Base-by-base conservation (phyloP, 1,140 invertebrate species). In the Drosophila baimaii region DNA sequence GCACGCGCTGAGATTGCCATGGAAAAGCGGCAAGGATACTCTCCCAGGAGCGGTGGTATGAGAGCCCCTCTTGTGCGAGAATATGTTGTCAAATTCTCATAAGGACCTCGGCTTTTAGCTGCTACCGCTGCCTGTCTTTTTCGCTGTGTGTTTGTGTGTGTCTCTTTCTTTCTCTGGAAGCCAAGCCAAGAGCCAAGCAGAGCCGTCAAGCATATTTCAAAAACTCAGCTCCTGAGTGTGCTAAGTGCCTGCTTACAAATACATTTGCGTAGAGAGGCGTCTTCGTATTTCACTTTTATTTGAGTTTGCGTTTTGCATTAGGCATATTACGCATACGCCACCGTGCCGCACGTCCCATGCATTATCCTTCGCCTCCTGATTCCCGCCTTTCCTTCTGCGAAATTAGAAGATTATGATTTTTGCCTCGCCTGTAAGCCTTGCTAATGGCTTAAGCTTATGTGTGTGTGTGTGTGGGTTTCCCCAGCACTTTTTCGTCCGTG, bases 41-140 rank as follows among this genome's bases (percentile, higher is more conserved):
- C 35, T 21, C 25, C 33, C 12, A 23, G 21, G 25, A 49, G 21
- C 19, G 51, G 49, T 44, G 46, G 31, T 21, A 46, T 12, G n/a
- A 21, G 23, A 37, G 63, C 62, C 65, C 25, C 17, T 49, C 29
- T 65, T 69, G 76, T 88, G 84, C 69, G 84, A 54, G 51, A 88
- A 88, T 88, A 89, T 88, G 84, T 88, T 88, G 84, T 88, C 83
- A 88, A 89, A 89, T 84, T 89, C 83, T 89, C 77, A 80, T 83
- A 72, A 80, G 84, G 77, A 83, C 81, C 77, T 86, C 70, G 63
- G 82, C 82, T 85, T 86, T 77, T 59, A 71, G 62, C 46, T 43
- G 52, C 44, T 72, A 58, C 70, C 64, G 12, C 47, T 72, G 62
- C 49, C 58, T 78, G 29, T 82, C 62, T 78, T n/a, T n/a, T n/a